A percentile compares a stretch with the other conserved stretches of the same genome.
phyloP scores from a whole-genome alignment of 2,888 invertebrate genomes.

The Sminthurides aquaticus region DNA sequence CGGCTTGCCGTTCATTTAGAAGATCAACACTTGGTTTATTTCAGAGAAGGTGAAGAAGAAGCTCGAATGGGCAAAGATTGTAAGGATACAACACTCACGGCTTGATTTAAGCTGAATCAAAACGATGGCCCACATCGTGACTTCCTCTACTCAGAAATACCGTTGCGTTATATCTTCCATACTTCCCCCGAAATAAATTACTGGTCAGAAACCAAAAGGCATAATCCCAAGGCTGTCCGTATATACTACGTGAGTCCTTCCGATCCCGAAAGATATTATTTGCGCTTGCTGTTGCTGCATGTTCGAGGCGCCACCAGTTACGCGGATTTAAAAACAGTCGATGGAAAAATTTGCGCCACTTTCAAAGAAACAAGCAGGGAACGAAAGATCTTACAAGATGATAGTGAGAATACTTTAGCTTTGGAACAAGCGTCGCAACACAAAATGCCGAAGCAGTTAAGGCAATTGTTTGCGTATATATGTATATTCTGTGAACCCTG shows the following conservation, averaged over 20 bases:
- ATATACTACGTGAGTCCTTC: conserved; percentile 43
- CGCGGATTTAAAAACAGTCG: conserved; percentile 41
- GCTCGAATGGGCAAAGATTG: conserved; percentile 11
- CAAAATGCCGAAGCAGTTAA: conserved; percentile 42
- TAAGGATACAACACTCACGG: conserved; percentile 32
- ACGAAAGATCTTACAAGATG: conserved; percentile 38
- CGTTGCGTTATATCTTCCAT: conserved; percentile 16
- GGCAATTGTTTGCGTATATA: conserved; percentile 40
- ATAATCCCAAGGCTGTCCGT: conserved; percentile 38
- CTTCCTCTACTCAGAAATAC: conserved; percentile 20
- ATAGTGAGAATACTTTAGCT: conserved; percentile 38
- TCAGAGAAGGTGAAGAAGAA: conserved; percentile 23
- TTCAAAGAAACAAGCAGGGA: conserved; percentile 22
- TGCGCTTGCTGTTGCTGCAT: conserved; percentile 43
- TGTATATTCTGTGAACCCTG: conserved; percentile 31
- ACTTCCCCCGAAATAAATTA: not conserved
- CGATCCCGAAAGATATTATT: conserved; percentile 43
- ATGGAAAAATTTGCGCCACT: conserved; percentile 15
- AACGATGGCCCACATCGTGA: conserved; percentile 20
- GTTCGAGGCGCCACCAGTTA: conserved; percentile 44
- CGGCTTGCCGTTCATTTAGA: conserved; percentile 35
- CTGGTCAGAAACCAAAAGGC: conserved; percentile 22
- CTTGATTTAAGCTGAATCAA: conserved; percentile 36
- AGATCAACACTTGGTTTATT: conserved; percentile 34
- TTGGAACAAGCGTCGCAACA: conserved; percentile 40